These are phyloP conservation scores for Cinclus cinclus DNA, from an alignment of 2,113 vertebrate genomes.

Conservation along the genomic window DNA sequence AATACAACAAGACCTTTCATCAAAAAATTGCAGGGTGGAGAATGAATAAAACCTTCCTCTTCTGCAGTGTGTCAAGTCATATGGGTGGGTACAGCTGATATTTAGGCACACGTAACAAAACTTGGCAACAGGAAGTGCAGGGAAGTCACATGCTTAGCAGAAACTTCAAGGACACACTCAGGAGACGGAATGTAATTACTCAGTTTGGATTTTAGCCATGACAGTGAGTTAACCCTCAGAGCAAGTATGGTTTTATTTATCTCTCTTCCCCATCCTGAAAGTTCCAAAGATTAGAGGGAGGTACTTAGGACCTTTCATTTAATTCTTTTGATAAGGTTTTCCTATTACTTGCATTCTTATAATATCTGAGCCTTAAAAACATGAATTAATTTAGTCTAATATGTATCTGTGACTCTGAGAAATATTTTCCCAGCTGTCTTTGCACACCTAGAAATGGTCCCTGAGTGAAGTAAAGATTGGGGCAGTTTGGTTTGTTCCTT, in stretches of 20 bases:
- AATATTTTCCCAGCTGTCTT: neutral
- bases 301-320: constrained; percentile 14
- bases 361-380: neutral
- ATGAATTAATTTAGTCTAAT: neutral
- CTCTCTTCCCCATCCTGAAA: constrained; percentile 1
- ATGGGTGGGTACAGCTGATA: neutral
- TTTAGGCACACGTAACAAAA: neutral
- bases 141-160: constrained; percentile 55
- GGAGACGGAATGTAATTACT: constrained; percentile 61
- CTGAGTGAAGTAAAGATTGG: neutral
- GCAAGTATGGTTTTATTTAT: constrained; percentile 51
- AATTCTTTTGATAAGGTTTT: constrained; percentile 28
- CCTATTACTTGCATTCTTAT: neutral
- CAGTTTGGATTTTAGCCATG: constrained; percentile 62
- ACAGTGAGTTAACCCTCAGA: constrained; percentile 55
- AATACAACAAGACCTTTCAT: neutral
- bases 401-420: neutral
- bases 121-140: constrained; percentile 57
- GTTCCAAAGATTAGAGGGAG: neutral
- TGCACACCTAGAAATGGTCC: neutral
- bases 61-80: neutral
- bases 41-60: neutral
- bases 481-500: neutral
- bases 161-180: constrained; percentile 54
- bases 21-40: neutral